Evolutionary conservation across 2,113 vertebrate genomes (phyloP), one percentile per base, ranked within the genome.

Genomic region (Dasyornis broadbenti): DNA sequence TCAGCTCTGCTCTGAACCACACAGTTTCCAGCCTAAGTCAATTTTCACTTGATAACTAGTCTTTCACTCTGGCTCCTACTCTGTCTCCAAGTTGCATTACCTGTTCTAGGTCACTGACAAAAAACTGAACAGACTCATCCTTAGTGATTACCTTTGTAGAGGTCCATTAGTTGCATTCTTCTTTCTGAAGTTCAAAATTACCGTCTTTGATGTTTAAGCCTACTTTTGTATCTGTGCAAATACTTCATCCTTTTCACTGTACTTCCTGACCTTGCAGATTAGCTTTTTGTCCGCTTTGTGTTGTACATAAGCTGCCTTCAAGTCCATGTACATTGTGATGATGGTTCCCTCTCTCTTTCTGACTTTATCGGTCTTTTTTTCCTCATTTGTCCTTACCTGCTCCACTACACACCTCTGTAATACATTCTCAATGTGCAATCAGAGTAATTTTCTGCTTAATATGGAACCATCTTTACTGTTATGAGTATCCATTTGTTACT

Each of bases 1-100:
- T 95, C 91, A 83, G n/a, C 72, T 92, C 63, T 90, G 33, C 89
- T 73, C 49, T 91, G 89, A 96, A 71, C 50, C 65, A 35, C 54
- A 37, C 70, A 7, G 13, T 45, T 92, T 81, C 88, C 69, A 81
- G n/a, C 20, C 57, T 86, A 75, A 83, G 71, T 78, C 31, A 78
- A 54, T 64, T 90, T 86, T 57, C 65, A 60, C 45, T 66, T 82
- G 77, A 49, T 79, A 82, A 60, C 20, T 28, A 35, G 27, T 89
- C 64, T 79, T 56, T 76, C 31, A 52, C 30, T 53, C 37, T 23
- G 94, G 37, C 52, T 86, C 53, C 68, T 37, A 7, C 59, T 42
- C 31, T 54, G 42, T 56, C 91, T 91, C 89, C 2, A 61, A 91
- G 88, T 60, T 84, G 69, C 73, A 68, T 76, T 65, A 17, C 60